Conservation (phyloP, 2,797 vertebrate genomes). For the Leptodactylus fallax region DNA sequence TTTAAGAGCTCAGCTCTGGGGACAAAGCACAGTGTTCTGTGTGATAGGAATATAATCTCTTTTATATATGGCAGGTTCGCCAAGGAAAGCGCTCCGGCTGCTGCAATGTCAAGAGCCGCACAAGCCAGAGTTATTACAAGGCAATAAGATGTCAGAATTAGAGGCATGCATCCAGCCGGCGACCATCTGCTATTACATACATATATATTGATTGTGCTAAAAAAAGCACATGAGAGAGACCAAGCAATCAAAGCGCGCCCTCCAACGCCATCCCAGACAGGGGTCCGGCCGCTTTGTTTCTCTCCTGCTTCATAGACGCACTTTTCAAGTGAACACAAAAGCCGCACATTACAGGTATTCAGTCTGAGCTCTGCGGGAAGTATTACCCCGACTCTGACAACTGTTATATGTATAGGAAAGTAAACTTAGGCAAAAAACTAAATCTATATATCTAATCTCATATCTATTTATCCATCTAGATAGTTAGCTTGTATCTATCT, state of each 20-base stretch:
- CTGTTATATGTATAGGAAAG: not conserved
- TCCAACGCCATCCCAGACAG: not conserved
- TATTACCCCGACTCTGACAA: not conserved
- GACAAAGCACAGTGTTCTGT: not conserved
- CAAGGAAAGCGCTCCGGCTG: not conserved
- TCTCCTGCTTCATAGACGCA: not conserved
- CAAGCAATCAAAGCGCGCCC: conserved; percentile 10
- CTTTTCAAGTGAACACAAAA: not conserved
- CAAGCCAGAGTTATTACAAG: not conserved
- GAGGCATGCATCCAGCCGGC: conserved; percentile 13
- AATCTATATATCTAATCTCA: not conserved
- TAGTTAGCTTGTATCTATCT: not conserved
- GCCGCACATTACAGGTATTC: not conserved
- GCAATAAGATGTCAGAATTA: not conserved
- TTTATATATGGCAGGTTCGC: not conserved
- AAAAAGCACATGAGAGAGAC: conserved; percentile 29
- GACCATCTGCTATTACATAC: conserved; percentile 43
- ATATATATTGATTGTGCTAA: conserved; percentile 43
- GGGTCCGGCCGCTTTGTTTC: not conserved
- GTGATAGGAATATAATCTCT: conserved; percentile 24
- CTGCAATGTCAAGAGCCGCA: conserved; percentile 5
- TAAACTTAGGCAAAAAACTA: not conserved
- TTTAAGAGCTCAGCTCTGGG: not conserved
- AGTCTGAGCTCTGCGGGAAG: too few species aligned
- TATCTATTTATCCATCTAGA: conserved; percentile 5